Base-by-base conservation (phyloP, 2,113 vertebrate species). In the Donacobius atricapilla region DNA sequence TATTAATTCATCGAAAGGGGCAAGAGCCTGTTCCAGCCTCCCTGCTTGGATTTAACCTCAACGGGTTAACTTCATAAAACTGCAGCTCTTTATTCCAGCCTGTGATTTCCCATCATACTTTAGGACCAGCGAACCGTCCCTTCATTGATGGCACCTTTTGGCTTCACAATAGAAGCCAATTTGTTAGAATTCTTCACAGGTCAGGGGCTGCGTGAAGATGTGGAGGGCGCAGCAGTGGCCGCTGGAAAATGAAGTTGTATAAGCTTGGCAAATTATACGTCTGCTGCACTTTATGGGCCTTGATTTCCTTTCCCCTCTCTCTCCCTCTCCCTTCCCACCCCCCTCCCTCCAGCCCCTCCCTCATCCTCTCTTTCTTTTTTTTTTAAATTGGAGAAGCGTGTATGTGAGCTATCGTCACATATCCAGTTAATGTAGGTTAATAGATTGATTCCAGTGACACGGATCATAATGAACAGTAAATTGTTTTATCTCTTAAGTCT, bases 401-500 rank as follows among this genome's bases (percentile, higher is more conserved):
- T 97, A 95, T 97, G 96, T 96, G 98, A 97, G 98, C 98, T 98
- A 98, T 98, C 98, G 96, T 98, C 98, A 98, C 98, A 98, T 98
- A 98, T 98, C 99, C 99, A 99, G 99, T 99, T 99, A 99, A 99
- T 99, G 97, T 98, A 99, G 98, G 99, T 99, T 99, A 99, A 99
- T 99, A 99, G 99, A 99, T 99, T 99, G 99, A 99, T 99, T 99
- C 98, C 98, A 98, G 98, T 99, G 99, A 99, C 99, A 99, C 98
- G 99, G 98, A 98, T 99, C 99, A 99, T 99, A 99, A 99, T 99
- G 99, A 99, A 99, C 99, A 99, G 99, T 99, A 99, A 99, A 99
- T 99, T 99, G 99, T 99, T 99, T 99, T 99, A 99, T 99, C 99
- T 99, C 98, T 99, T 99, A 99, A 99, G 99, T 99, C 99, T 99